Percentiles rank a stretch among this genome's conserved stretches.
Conservation (phyloP, 2,888 invertebrate species). For the Chrysomela aeneicollis region DNA sequence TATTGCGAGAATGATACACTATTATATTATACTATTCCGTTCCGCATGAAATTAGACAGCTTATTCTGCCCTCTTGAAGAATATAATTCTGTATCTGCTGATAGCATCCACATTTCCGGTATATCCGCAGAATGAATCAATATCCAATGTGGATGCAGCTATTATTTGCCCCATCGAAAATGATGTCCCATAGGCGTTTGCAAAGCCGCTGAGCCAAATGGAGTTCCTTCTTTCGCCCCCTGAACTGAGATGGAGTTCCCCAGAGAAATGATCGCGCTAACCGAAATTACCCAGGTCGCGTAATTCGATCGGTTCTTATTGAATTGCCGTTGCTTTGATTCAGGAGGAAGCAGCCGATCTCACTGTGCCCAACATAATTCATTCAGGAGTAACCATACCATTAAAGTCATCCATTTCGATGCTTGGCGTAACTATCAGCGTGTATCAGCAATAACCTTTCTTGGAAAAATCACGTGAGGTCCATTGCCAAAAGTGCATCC, state of each 20-base stretch:
- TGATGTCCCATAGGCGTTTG: slow-evolving; percentile 24
- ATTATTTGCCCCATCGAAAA: slow-evolving; percentile 28
- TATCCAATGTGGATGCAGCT: slow-evolving; percentile 30
- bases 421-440: no score
- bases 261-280: slow-evolving; percentile 16
- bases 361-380: no score
- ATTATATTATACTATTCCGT: no score
- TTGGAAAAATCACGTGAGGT: no score
- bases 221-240: slow-evolving; percentile 24
- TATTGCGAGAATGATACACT: no score
- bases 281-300: slow-evolving; percentile 5
- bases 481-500: no score
- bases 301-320: slow-evolving; percentile 15
- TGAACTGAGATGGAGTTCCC: slow-evolving; percentile 21
- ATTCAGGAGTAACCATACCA: no score
- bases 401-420: no score
- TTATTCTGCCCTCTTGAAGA: no score
- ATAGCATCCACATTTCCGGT: not conserved
- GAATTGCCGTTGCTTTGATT: slow-evolving; percentile 7
- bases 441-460: no score
- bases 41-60: no score
- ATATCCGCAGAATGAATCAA: slow-evolving; percentile 27
- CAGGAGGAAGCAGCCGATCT: not conserved
- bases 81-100: no score
- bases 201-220: slow-evolving; percentile 28